These are phyloP conservation scores for Charadrius vociferus DNA, from an alignment of 2,113 vertebrate genomes.

Conservation along the genomic window DNA sequence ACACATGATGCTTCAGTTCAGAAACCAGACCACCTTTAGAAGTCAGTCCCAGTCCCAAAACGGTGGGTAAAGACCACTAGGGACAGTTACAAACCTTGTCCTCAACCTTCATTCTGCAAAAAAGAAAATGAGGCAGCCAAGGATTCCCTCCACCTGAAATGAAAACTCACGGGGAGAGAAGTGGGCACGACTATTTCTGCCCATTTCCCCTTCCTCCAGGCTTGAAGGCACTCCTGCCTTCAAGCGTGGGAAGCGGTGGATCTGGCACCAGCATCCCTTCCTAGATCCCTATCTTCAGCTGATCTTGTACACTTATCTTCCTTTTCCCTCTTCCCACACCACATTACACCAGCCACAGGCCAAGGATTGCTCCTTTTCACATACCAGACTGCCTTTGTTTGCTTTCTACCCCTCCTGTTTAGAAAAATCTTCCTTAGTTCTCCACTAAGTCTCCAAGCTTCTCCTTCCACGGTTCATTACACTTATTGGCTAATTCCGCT, in stretches of 20 bases:
- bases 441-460: background rate
- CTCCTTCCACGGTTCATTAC: conserved; percentile 10
- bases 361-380: background rate
- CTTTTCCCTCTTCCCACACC: background rate
- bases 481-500: background rate
- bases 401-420: background rate
- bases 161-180: background rate
- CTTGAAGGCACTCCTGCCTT: background rate
- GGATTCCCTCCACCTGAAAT: background rate
- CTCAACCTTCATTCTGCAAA: background rate
- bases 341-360: rapidly evolving
- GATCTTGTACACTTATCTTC: background rate
- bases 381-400: background rate
- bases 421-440: background rate
- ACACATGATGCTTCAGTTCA: background rate
- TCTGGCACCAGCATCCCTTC: background rate
- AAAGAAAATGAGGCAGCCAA: background rate
- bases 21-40: background rate
- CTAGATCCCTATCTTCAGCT: background rate
- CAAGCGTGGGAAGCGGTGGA: rapidly evolving
- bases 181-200: background rate
- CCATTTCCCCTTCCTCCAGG: background rate
- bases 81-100: background rate
- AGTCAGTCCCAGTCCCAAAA: background rate
- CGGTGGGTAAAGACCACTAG: background rate